A percentile compares a stretch with the other conserved stretches of the same genome.
These are phyloP conservation scores for Bombus waltoni DNA, from an alignment of 1,140 invertebrate genomes.

Conservation along the genomic window DNA sequence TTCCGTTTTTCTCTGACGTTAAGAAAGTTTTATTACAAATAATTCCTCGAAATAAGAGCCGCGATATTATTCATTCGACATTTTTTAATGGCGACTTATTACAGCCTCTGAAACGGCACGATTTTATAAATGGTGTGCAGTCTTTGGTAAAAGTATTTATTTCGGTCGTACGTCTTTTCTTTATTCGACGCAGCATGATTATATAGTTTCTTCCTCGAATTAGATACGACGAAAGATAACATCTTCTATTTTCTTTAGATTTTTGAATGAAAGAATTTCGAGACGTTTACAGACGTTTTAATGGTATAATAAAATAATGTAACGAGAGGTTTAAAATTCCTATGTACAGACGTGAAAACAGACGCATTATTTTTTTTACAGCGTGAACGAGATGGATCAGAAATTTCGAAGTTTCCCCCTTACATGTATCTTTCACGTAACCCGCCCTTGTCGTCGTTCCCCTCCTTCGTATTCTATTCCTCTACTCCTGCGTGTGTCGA, in stretches of 20 bases:
- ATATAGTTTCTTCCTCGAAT: background rate
- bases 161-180: background rate
- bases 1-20: background rate
- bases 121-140: background rate
- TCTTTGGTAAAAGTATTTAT: background rate
- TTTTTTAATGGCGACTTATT: background rate
- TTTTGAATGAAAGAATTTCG: background rate
- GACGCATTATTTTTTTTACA: constrained; percentile 4
- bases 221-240: background rate
- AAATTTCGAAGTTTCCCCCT: constrained; percentile 38
- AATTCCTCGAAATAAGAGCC: background rate
- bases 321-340: background rate
- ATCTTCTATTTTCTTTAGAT: too few relatives aligned
- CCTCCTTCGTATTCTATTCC: constrained; percentile 17
- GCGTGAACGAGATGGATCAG: background rate
- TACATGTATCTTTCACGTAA: constrained; percentile 38
- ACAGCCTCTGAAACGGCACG: background rate
- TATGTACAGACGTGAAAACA: background rate
- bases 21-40: background rate
- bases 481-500: constrained; percentile 13
- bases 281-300: background rate
- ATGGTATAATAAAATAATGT: background rate
- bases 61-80: background rate
- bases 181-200: background rate
- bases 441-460: constrained; percentile 36